Evolutionary conservation across 2,888 invertebrate species (phyloP), one percentile per base, ranked within the genome.

Genomic region (Aquatica leii): DNA sequence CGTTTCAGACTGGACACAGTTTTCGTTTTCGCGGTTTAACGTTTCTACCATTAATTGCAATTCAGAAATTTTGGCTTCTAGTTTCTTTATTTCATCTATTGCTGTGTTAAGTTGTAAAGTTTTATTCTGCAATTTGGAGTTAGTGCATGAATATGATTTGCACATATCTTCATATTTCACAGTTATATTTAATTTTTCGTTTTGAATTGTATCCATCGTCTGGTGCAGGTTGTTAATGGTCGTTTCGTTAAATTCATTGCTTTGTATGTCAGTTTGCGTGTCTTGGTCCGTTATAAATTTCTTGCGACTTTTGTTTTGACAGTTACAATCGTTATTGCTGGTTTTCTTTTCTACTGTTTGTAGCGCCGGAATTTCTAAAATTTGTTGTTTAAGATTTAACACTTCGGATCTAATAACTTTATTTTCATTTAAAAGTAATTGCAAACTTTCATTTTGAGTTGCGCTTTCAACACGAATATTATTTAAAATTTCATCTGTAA

Each of bases 371-470:
- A 17, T 18, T 20, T 11, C 9, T n/a, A 18, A 46, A 3, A 34
- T 34, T 52, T 52, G 5, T 0, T 12, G 15, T 52, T 52, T 43
- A 9, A 59, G 11, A 11, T 35, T 43, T 14, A 17, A 9, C 21
- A 59, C 12, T 14, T 46, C 46, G 1, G 31, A 11, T 56, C 40
- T 51, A 11, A 61, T 41, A 8, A 6, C n/a, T 35, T 46, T 12
- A 35, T 60, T 60, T 54, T 60, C 53, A 1, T 48, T 37, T 5
- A 31, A 21, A 35, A 60, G 5, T 4, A 20, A 46, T 35, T 54
- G 34, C 2, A 54, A 20, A 46, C 18, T 15, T 8, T 49, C 3
- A 17, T 61, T 62, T 48, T 31, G 43, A 14, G 12, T 11, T 15
- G 9, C 31, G 6, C 11, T 34, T 24, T 46, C 9, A 15, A 6